These are phyloP conservation scores for Anser cygnoides DNA, from an alignment of 2,113 vertebrate genomes.

Conservation along the genomic window DNA sequence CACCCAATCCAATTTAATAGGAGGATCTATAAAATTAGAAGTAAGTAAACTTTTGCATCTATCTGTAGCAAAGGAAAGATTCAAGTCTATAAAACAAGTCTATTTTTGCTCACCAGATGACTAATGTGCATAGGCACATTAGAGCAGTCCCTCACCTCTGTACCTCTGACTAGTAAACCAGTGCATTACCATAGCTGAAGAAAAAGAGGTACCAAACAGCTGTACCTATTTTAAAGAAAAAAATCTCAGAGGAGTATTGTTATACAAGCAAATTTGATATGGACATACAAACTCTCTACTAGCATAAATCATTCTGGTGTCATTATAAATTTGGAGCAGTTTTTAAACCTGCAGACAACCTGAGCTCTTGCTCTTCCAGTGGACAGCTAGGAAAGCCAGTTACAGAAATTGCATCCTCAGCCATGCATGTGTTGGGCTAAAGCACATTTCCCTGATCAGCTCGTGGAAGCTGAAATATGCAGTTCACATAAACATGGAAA, in stretches of 20 bases:
- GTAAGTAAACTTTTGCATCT: neutral
- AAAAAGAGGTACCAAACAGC: neutral
- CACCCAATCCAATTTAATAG: neutral
- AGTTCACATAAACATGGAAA: neutral
- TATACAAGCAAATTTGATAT: neutral
- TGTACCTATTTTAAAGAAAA: neutral
- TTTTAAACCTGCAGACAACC: neutral
- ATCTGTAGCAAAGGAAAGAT: neutral
- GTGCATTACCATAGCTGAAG: neutral
- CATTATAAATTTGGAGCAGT: neutral
- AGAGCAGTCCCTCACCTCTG: neutral
- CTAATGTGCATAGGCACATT: neutral
- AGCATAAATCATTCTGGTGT: slow-evolving; percentile 13
- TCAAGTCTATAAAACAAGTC: neutral
- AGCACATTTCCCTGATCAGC: neutral
- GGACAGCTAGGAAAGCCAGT: neutral
- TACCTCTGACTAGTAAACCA: neutral
- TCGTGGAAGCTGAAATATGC: neutral
- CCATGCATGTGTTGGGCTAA: neutral
- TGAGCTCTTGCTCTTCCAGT: neutral
- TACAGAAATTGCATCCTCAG: slow-evolving; percentile 12
- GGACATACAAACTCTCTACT: neutral
- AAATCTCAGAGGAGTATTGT: neutral
- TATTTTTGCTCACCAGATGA: neutral
- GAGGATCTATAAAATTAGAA: neutral